Evolutionary conservation across 2,888 invertebrate genomes (phyloP), one percentile per base, ranked within the genome.

Genomic region (Incurvaria masculella): DNA sequence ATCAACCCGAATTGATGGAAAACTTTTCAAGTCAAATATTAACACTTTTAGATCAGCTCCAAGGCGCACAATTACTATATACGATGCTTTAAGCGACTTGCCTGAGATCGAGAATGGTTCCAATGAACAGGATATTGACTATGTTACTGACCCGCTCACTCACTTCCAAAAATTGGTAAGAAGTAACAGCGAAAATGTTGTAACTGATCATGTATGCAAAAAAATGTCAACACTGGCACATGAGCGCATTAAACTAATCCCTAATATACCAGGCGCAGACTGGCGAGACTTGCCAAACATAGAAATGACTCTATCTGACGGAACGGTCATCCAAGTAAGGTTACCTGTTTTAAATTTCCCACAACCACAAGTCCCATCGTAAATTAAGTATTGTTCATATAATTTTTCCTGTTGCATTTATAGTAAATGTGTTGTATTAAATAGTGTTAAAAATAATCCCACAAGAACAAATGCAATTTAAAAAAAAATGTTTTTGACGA

Each of bases 261-360:
- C 81, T 3, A 61, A 66, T 10, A 59, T 58, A 2, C 68, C 72
- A 0, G 78, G 76, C 4, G 68, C 79, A 2, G 81, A 82, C 59
- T 82, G 81, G 81, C 59, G 81, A 26, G 79, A 80, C 57, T 62
- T 82, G 42, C 81, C 81, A 5, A 82, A 82, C 55, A 65, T 73
- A 14, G 61, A 61, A 49, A 60, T 79, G 1, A 54, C 62, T n/a
- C 63, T 81, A 2, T 61, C 65, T 3, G 75, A 80, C 59, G 78
- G 79, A 26, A 69, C n/a, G n/a, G n/a, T n/a, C n/a, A n/a, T n/a
- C n/a, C n/a, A n/a, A n/a, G n/a, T n/a, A n/a, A n/a, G n/a, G n/a
- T n/a, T n/a, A n/a, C n/a, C n/a, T n/a, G n/a, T n/a, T n/a, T n/a
- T n/a, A n/a, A n/a, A n/a, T n/a, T n/a, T n/a, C n/a, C n/a, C n/a